Base-by-base conservation (phyloP, 2,113 vertebrate species). In the Indri indri region DNA sequence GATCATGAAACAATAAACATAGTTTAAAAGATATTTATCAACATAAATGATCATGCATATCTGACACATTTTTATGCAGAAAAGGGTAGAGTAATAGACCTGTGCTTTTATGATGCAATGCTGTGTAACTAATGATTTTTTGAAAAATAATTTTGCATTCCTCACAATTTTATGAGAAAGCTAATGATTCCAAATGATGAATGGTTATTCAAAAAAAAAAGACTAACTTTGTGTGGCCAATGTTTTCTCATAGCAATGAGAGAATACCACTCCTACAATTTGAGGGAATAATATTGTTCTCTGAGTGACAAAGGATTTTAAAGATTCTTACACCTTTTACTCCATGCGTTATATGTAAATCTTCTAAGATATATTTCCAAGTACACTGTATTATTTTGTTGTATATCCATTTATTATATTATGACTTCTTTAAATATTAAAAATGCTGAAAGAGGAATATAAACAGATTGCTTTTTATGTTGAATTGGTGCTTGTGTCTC, bases 21-120 rank as follows among this genome's bases (percentile, higher is more conserved):
- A 95, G 95, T 98, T 98, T 59, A 95, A 98, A 98, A 90, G 76
- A 98, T 98, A 98, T 98, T 98, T 98, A 98, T 98, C 98, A 98
- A 97, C 68, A 96, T 96, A 98, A 98, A 97, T 96, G 97, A 97
- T 97, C 95, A 97, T 98, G 81, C 47, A 96, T 97, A 98, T 98
- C 84, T 0, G n/a, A 97, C 94, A 98, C 50, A 82, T 97, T 98
- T 98, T 97, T 98, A 96, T 97, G 90, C 95, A 96, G 94, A 97
- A 98, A 96, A 97, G 98, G 92, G 97, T 96, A 71, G 96, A 98
- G 80, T 97, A 97, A 98, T 93, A 98, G 97, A 95, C 70, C 84
- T 22, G 84, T 84, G 96, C 81, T 98, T 98, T 98, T 97, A 96
- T 97, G 98, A 96, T 90, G 89, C 89, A 98, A 89, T 98, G 93